Evolutionary conservation across 2,888 invertebrate species (phyloP).

Genomic region (Harpalus rufipes): DNA sequence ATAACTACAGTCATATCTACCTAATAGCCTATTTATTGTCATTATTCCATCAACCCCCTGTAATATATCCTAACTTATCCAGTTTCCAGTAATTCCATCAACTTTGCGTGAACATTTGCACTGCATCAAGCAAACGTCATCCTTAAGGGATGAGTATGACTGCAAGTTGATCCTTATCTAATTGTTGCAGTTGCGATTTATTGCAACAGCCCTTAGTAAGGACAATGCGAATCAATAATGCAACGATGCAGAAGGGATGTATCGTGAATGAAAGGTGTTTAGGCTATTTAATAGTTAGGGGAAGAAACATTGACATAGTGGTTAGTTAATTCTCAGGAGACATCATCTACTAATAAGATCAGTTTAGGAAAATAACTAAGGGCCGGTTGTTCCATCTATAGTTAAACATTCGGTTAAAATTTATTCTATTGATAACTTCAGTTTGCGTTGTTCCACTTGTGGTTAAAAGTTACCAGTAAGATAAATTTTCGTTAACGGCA

Average conservation of each 20-base stretch:
- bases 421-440: too few relatives aligned
- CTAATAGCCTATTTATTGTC: too few relatives aligned
- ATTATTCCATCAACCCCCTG: too few relatives aligned
- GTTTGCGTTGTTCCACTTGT: too few relatives aligned
- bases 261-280: conserved; percentile 4
- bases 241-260: neutral
- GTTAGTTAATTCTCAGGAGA: neutral
- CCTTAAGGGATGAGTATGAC: neutral
- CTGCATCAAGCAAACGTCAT: neutral
- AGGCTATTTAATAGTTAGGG: neutral
- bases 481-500: too few relatives aligned
- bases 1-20: too few relatives aligned
- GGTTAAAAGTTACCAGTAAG: too few relatives aligned
- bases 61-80: too few relatives aligned
- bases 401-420: too few relatives aligned
- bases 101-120: neutral
- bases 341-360: too few relatives aligned
- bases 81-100: neutral
- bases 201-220: conserved; percentile 68
- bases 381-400: too few relatives aligned
- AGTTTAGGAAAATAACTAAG: too few relatives aligned
- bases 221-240: neutral
- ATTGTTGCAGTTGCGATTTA: conserved; percentile 71
- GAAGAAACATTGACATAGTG: neutral
- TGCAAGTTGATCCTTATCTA: conserved; percentile 70